Evolutionary conservation across 1,140 invertebrate species (phyloP), one percentile per base, ranked within the genome.

Genomic region (Calosoma granatense): DNA sequence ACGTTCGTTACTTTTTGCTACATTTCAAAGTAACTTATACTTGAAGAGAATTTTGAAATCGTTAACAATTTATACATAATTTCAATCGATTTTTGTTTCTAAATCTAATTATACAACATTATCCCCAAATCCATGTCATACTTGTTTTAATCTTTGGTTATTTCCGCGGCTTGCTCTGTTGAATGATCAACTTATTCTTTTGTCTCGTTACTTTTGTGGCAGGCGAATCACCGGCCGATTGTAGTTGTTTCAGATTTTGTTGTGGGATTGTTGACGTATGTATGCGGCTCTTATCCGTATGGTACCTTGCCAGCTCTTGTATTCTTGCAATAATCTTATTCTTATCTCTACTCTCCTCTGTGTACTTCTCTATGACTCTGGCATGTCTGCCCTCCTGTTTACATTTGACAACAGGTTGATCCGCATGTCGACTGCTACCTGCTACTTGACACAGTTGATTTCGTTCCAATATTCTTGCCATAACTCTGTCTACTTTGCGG

Each of bases 161-260:
- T 26, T 54, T 54, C 19, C 22, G 26, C 11, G 23, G 22, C 36
- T 59, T 63, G 9, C 63, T 80, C 65, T 85, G 84, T 57, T 86
- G 81, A 65, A 87, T 86, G 56, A 88, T 83, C 6, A 88, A 75
- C 69, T 88, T 88, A 68, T 88, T 88, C 63, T 82, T 82, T 62
- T 87, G 79, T 58, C 85, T 79, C 11, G 85, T 88, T 2, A 88
- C 84, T 68, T 84, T 87, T 1, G 86, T 85, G 22, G 80, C 79
- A 0, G 80, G 78, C 0, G 76, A 63, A 51, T 75, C 75, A 14
- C 76, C 78, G 20, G 79, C 77, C 60, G 64, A 78, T 77, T 76
- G 83, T 66, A 78, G 75, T 67, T 73, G 84, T 64, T 60, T 63
- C 54, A 78, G 66, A 65, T 80, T 83, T 69, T 81, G 78, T 62